Conservation (phyloP, 2,113 vertebrate species). For the Cheirogaleus medius region DNA sequence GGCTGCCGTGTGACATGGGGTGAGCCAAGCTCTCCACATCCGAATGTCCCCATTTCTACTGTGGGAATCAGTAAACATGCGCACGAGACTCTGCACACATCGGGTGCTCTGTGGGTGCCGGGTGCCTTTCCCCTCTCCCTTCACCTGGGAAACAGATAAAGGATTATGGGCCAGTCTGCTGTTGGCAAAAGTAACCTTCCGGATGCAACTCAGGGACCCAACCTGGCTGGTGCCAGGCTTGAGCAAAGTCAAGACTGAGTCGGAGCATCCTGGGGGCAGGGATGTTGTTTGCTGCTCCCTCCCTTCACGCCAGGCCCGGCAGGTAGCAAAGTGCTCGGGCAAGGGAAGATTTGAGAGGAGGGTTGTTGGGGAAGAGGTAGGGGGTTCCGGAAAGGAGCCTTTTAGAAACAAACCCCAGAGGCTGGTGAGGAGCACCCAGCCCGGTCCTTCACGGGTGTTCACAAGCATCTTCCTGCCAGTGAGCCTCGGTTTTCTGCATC, state of each 20-base stretch:
- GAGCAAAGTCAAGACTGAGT: neutral
- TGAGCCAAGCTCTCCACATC: neutral
- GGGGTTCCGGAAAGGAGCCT: neutral
- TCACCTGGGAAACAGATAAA: neutral
- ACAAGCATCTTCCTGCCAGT: neutral
- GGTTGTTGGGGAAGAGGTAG: neutral
- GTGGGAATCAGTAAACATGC: fast-evolving
- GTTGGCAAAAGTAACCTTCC: neutral
- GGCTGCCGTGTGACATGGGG: neutral
- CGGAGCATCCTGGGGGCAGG: neutral
- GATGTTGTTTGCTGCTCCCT: neutral
- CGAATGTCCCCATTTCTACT: neutral
- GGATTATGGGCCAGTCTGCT: no score
- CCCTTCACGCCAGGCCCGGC: neutral
- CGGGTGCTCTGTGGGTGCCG: fast-evolving
- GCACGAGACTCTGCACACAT: fast-evolving
- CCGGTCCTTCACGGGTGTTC: fast-evolving
- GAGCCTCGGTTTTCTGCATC: neutral
- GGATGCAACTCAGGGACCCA: fast-evolving
- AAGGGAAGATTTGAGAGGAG: neutral
- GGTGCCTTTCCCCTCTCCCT: neutral
- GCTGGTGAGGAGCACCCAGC: fast-evolving
- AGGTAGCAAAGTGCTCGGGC: no score
- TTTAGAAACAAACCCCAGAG: neutral
- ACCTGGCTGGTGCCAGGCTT: fast-evolving